Evolutionary conservation across 2,888 invertebrate species (phyloP).

Genomic region (Tetheella fluctuosa): DNA sequence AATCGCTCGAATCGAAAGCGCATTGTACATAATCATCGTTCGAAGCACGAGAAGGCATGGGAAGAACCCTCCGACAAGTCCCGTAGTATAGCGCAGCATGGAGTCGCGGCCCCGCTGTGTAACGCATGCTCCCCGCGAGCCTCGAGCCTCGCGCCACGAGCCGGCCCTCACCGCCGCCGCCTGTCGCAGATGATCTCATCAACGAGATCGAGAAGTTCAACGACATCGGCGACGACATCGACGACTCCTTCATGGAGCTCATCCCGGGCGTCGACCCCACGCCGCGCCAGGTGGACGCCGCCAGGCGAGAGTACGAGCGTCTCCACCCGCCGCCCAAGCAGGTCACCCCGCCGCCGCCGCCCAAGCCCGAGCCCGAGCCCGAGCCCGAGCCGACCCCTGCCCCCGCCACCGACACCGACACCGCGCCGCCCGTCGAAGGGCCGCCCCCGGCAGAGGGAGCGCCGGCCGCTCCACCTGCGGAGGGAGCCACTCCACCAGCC

Average conservation of each 20-base stretch:
- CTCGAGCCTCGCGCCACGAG: constrained; percentile 8
- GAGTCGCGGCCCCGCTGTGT: constrained; percentile 40
- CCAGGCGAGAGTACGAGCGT: constrained; percentile 61
- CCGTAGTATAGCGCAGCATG: constrained; percentile 57
- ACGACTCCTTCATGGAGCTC: constrained; percentile 95
- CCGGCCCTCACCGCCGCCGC: constrained; percentile 50
- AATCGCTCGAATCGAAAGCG: constrained; percentile 18
- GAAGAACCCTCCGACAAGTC: constrained; percentile 41
- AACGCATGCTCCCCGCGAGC: constrained; percentile 26
- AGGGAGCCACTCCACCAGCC: constrained; percentile 49
- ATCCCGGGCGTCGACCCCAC: constrained; percentile 84
- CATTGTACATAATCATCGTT: constrained; percentile 56
- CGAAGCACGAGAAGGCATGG: constrained; percentile 66
- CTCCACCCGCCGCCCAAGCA: constrained; percentile 52
- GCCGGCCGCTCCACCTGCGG: constrained; percentile 49
- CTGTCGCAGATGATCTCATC: constrained; percentile 91
- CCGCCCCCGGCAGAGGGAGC: constrained; percentile 27
- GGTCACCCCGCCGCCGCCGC: constrained; percentile 33
- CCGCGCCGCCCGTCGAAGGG: constrained; percentile 21
- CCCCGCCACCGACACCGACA: constrained; percentile 35
- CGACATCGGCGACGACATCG: constrained; percentile 96
- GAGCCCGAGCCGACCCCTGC: constrained; percentile 37
- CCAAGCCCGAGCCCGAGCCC: constrained; percentile 52
- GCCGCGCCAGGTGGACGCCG: constrained; percentile 58
- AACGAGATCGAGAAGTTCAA: constrained; percentile 95